Base-by-base conservation (phyloP, 35 echinoderm and acorn worm genomes). In the Lytechinus pictus region DNA sequence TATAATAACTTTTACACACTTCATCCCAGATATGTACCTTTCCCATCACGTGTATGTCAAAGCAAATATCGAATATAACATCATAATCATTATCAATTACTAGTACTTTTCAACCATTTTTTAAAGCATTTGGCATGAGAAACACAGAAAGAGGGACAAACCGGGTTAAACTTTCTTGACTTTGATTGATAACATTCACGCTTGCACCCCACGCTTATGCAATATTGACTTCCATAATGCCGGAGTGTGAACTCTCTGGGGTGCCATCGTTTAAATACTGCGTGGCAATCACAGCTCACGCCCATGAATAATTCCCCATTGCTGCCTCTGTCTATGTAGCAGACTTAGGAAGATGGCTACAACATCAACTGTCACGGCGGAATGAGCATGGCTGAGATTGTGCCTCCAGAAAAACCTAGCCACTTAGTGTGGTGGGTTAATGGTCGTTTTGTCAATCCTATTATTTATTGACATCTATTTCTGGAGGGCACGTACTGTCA, bases 191-290 rank as follows among this genome's bases (percentile, higher is more conserved):
- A 10, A 79, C 19, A 3, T 79, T 79, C 66, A 79, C 66, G 21
- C 66, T 24, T 79, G 4, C 66, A 79, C 66, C 21, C n/a, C 66
- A 79, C 8, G 66, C 66, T 79, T 79, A 79, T 79, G 21, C 66
- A 79, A 79, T 79, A 79, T 79, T 79, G 66, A 79, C 66, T 79
- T 14, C 66, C 66, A 79, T 79, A 14, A 79, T 79, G 66, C 66
- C 19, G 8, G 66, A 79, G 66, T 79, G 66, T n/a, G 66, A 79
- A 79, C 66, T 79, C 66, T 24, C 66, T 4, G 19, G 66, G 66
- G 66, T 16, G 66, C 66, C 66, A 24, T 79, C 66, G n/a, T 24
- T 79, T 79, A 79, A 79, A 79, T 79, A 24, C 66, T 79, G 66
- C 66, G 16, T 24, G 66, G 66, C 66, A 79, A 79, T 79, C 66